Evolutionary conservation across 2,797 vertebrate genomes (phyloP).

Genomic region (Anableps anableps): DNA sequence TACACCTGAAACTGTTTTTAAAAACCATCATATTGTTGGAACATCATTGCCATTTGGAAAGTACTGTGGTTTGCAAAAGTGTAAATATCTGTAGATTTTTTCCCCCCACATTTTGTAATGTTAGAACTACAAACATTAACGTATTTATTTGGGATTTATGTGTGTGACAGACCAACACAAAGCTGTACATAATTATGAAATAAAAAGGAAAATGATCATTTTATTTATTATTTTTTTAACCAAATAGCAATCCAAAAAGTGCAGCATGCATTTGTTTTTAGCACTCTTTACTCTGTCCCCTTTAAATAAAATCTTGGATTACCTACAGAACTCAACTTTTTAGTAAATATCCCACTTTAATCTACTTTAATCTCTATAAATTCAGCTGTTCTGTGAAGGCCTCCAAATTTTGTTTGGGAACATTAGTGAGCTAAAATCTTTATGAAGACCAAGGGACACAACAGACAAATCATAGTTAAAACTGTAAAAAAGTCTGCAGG

Average conservation of each 20-base stretch:
- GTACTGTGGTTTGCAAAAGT: background rate
- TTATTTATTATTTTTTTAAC: background rate
- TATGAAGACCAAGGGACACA: background rate
- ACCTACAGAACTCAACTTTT: background rate
- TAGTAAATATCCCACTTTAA: background rate
- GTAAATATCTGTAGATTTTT: background rate
- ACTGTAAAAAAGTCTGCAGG: background rate
- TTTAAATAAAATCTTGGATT: background rate
- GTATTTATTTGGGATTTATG: background rate
- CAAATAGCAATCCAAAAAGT: background rate
- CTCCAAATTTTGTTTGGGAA: background rate
- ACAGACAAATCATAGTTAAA: background rate
- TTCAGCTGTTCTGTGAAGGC: background rate
- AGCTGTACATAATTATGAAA: background rate
- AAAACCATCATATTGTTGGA: slow-evolving; percentile 39
- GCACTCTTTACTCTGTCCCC: background rate
- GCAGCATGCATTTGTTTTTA: background rate
- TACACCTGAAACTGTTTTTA: slow-evolving; percentile 31
- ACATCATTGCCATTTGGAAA: slow-evolving; percentile 6
- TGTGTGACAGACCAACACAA: background rate
- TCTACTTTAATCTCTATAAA: background rate
- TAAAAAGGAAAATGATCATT: background rate
- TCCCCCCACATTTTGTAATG: background rate
- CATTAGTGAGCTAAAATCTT: background rate
- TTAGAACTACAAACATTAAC: background rate